Evolutionary conservation across 92 coral and sea anemone species (phyloP).

Genomic region (Plumapathes pennacea): DNA sequence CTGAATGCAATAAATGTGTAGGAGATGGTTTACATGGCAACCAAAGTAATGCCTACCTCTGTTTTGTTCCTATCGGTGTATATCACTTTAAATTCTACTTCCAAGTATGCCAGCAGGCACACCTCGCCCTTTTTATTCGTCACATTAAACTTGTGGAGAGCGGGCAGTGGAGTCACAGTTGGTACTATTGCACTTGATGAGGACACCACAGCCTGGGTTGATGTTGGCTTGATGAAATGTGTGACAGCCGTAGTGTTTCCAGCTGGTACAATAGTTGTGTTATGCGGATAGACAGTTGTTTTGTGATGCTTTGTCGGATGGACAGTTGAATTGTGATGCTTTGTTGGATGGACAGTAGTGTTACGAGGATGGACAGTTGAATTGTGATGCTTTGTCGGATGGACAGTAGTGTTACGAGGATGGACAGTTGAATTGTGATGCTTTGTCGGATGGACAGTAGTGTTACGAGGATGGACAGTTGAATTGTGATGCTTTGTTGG

Average conservation of each 20-base stretch:
- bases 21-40: not conserved
- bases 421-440: not conserved
- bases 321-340: not conserved
- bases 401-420: not conserved
- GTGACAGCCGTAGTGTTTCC: constrained; percentile 3
- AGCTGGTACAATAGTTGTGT: constrained; percentile 27
- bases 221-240: constrained; percentile 33
- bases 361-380: not conserved
- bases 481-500: not conserved
- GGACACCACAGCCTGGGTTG: constrained; percentile 45
- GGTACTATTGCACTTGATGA: constrained; percentile 27
- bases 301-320: not conserved
- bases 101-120: constrained; percentile 65
- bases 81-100: constrained; percentile 24
- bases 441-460: no score
- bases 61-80: constrained; percentile 18
- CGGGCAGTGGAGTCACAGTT: constrained; percentile 18
- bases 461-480: constrained; percentile 1
- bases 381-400: not conserved
- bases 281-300: not conserved
- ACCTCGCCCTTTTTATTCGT: constrained; percentile 20
- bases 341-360: not conserved
- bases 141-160: constrained; percentile 59
- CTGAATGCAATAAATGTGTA: not conserved
- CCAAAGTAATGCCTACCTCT: constrained; percentile 23